phyloP scores from a whole-genome alignment of 2,113 vertebrate species.

The Amphiprion ocellaris region DNA sequence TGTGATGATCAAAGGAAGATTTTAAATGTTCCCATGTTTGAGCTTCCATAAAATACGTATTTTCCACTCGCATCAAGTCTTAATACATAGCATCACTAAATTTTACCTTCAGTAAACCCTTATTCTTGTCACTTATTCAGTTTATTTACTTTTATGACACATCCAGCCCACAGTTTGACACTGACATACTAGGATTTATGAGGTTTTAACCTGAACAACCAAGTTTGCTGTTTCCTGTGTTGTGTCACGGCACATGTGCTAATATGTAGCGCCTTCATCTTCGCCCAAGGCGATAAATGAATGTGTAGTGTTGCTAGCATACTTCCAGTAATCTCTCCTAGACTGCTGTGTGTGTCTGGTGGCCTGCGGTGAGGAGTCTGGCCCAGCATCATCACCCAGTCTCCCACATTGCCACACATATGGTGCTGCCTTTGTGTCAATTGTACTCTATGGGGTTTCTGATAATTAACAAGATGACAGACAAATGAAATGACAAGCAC shows the following conservation, averaged over 20 bases:
- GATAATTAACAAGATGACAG: conserved; percentile 82
- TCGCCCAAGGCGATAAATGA: conserved; percentile 42
- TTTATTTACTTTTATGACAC: background rate
- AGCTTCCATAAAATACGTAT: no score
- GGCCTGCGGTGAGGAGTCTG: conserved; percentile 76
- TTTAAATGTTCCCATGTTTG: no score
- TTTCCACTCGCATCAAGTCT: no score
- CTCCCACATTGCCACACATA: conserved; percentile 76
- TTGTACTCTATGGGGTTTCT: conserved; percentile 73
- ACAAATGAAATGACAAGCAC: conserved; percentile 69
- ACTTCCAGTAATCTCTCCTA: conserved; percentile 65
- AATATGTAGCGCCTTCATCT: conserved; percentile 41
- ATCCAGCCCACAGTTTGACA: background rate
- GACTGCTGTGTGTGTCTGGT: conserved; percentile 76
- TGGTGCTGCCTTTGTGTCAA: conserved; percentile 77
- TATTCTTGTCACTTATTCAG: background rate
- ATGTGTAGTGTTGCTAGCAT: conserved; percentile 59
- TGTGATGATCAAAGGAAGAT: no score
- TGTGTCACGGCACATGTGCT: conserved; percentile 18
- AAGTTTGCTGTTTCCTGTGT: conserved; percentile 1
- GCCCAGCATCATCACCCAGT: conserved; percentile 70
- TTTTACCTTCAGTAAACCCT: no score
- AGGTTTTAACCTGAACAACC: background rate
- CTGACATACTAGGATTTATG: background rate
- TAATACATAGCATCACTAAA: no score